phyloP scores from a whole-genome alignment of 2,888 invertebrate species.

The Tanypteryx hageni region DNA sequence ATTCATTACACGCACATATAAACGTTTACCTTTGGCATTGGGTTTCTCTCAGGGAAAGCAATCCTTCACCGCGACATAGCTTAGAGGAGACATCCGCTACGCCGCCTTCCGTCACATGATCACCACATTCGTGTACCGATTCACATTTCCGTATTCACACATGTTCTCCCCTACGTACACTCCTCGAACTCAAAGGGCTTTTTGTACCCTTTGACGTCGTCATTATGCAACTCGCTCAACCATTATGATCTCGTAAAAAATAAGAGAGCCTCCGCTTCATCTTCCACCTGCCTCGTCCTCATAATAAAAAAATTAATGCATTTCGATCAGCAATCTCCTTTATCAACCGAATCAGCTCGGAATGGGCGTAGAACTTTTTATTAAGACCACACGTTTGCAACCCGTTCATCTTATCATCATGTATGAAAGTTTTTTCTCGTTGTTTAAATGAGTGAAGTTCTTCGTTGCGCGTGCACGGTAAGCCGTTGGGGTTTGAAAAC shows the following conservation, averaged over 20 bases:
- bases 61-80: background rate
- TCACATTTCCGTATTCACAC: background rate
- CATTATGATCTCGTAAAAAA: background rate
- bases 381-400: background rate
- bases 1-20: no score
- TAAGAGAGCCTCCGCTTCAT: background rate
- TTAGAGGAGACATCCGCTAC: background rate
- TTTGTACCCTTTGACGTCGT: slow-evolving; percentile 55
- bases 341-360: background rate
- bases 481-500: background rate
- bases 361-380: slow-evolving; percentile 10
- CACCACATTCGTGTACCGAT: background rate
- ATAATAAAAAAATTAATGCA: background rate
- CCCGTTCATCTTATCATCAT: background rate
- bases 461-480: background rate
- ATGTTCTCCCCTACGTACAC: background rate
- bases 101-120: background rate
- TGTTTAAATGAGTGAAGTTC: background rate
- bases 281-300: background rate
- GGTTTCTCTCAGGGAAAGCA: background rate
- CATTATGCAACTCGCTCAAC: slow-evolving; percentile 43
- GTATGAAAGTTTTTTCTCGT: background rate
- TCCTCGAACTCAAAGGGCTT: slow-evolving; percentile 17
- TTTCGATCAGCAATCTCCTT: background rate
- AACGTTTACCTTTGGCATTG: no score